phyloP scores from a whole-genome alignment of 1,140 invertebrate species.

The Macrobrachium nipponense region DNA sequence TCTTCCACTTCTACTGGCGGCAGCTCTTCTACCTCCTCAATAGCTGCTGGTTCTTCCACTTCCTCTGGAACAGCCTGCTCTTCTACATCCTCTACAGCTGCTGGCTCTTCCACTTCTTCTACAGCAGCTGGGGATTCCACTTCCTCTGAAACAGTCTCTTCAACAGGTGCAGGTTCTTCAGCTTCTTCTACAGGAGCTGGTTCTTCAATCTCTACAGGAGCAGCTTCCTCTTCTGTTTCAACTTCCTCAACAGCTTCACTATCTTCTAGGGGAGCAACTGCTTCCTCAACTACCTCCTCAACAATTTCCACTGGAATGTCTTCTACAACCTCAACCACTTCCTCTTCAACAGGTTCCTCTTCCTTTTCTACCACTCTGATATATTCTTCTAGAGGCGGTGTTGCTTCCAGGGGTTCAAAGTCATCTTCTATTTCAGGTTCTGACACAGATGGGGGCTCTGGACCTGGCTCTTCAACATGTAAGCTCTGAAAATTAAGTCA shows the following conservation, averaged over 20 bases:
- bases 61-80: background rate
- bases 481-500: background rate
- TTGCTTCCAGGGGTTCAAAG: slow-evolving; percentile 39
- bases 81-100: background rate
- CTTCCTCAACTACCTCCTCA: background rate
- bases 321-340: background rate
- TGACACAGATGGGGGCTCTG: slow-evolving; percentile 6
- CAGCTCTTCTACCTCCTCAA: background rate
- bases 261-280: background rate
- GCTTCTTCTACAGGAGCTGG: background rate
- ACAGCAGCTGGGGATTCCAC: slow-evolving; percentile 14
- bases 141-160: slow-evolving; percentile 7
- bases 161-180: background rate
- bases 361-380: slow-evolving; percentile 33
- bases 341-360: slow-evolving; percentile 1
- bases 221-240: background rate
- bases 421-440: slow-evolving; percentile 29
- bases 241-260: background rate
- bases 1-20: background rate
- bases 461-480: slow-evolving; percentile 1
- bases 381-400: slow-evolving; percentile 49
- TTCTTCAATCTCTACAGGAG: background rate
- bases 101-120: slow-evolving; percentile 1
- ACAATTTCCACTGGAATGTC: background rate
- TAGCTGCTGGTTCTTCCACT: background rate